A percentile compares a stretch with the other conserved stretches of the same genome.
These are phyloP conservation scores for Lophura nycthemera DNA, from an alignment of 2,113 vertebrate genomes.

Conservation along the genomic window DNA sequence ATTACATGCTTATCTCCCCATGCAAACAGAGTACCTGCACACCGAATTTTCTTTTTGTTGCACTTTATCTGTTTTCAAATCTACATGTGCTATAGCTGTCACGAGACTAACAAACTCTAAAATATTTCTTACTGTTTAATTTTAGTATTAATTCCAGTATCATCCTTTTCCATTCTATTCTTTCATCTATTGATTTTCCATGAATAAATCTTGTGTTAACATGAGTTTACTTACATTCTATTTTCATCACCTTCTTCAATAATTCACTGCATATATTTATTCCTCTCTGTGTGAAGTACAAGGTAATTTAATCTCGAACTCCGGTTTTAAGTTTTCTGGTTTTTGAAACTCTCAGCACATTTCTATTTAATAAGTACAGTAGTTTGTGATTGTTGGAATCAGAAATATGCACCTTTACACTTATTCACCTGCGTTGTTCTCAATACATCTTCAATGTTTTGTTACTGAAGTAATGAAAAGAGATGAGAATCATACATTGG, in stretches of 20 bases:
- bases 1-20: background rate
- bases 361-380: background rate
- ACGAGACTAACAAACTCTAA: background rate
- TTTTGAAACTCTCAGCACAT: background rate
- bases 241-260: background rate
- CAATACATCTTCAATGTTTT: background rate
- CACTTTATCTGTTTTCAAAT: background rate
- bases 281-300: background rate
- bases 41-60: background rate
- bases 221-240: background rate
- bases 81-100: background rate
- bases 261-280: background rate
- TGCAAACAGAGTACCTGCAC: background rate
- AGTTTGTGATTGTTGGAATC: background rate
- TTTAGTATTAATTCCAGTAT: background rate
- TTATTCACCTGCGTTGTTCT: background rate
- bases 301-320: constrained; percentile 1
- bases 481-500: background rate
- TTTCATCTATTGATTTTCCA: background rate
- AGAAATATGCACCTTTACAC: background rate
- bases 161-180: background rate
- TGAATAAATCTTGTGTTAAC: background rate
- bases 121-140: background rate
- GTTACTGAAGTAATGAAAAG: background rate
- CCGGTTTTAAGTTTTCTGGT: background rate